Evolutionary conservation across 2,888 invertebrate genomes (phyloP).

Genomic region (Hemithea aestivaria): DNA sequence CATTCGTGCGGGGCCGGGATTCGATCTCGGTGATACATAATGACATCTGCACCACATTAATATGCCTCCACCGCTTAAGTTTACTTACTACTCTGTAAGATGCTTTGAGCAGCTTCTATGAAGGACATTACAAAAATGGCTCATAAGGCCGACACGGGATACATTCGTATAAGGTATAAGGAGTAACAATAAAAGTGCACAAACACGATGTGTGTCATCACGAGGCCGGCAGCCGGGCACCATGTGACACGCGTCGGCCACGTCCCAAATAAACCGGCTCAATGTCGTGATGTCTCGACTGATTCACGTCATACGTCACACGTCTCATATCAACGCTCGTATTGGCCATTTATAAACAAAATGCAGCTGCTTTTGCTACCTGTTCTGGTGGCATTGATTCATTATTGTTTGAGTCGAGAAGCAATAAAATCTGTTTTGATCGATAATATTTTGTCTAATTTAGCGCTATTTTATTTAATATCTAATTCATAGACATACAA

Average conservation of each 20-base stretch:
- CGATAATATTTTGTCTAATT: too few species aligned
- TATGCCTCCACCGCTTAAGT: too few species aligned
- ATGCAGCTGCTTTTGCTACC: slow-evolving; percentile 2
- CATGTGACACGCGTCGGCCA: slow-evolving; percentile 34
- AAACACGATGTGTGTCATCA: slow-evolving; percentile 5
- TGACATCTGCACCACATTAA: too few species aligned
- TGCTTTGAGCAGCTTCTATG: too few species aligned
- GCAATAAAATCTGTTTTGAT: too few species aligned
- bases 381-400: neutral
- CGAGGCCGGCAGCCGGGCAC: slow-evolving; percentile 26
- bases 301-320: slow-evolving; percentile 18
- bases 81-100: too few species aligned
- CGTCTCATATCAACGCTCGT: slow-evolving; percentile 3
- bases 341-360: slow-evolving; percentile 1
- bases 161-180: slow-evolving; percentile 9
- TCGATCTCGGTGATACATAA: too few species aligned
- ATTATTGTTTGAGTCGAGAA: too few species aligned
- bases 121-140: slow-evolving; percentile 13
- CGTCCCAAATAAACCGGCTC: slow-evolving; percentile 53
- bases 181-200: slow-evolving; percentile 16
- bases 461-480: too few species aligned
- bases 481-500: too few species aligned
- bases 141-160: slow-evolving; percentile 15
- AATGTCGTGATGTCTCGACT: slow-evolving; percentile 35
- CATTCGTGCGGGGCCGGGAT: too few species aligned